phyloP scores from a whole-genome alignment of 2,888 invertebrate species.

The Nomada ruficornis region DNA sequence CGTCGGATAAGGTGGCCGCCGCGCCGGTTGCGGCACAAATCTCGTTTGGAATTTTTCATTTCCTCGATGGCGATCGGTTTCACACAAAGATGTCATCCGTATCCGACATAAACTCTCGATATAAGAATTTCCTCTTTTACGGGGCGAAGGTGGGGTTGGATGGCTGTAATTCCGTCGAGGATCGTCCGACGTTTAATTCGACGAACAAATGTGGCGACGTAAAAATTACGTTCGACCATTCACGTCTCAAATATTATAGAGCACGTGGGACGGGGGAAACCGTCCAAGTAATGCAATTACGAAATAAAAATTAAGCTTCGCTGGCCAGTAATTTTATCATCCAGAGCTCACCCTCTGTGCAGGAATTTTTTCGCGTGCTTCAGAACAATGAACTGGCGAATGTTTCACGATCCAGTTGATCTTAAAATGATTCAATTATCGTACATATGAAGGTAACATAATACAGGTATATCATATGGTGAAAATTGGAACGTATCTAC shows the following conservation, averaged over 20 bases:
- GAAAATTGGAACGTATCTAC: no score
- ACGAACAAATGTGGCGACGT: not conserved
- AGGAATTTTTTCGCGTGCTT: no score
- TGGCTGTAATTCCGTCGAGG: constrained; percentile 26
- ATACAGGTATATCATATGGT: no score
- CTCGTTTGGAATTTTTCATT: constrained; percentile 80
- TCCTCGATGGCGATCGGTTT: constrained; percentile 74
- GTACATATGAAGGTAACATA: no score
- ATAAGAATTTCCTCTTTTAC: constrained; percentile 36
- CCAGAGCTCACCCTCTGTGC: no score
- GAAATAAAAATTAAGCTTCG: no score
- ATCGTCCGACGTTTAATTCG: constrained; percentile 36
- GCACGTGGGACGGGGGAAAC: not conserved
- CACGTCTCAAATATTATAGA: not conserved
- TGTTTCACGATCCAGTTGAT: no score
- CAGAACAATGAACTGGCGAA: no score
- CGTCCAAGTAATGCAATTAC: no score
- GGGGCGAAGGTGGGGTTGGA: not conserved
- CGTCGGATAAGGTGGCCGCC: constrained; percentile 66
- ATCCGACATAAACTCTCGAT: constrained; percentile 56
- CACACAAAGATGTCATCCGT: constrained; percentile 63
- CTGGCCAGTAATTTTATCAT: no score
- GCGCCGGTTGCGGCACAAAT: constrained; percentile 71
- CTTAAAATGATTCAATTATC: no score
- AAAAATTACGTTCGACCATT: constrained; percentile 8